These are phyloP conservation scores for Mycalesis mineus DNA, from an alignment of 2,888 invertebrate species.

Conservation along the genomic window DNA sequence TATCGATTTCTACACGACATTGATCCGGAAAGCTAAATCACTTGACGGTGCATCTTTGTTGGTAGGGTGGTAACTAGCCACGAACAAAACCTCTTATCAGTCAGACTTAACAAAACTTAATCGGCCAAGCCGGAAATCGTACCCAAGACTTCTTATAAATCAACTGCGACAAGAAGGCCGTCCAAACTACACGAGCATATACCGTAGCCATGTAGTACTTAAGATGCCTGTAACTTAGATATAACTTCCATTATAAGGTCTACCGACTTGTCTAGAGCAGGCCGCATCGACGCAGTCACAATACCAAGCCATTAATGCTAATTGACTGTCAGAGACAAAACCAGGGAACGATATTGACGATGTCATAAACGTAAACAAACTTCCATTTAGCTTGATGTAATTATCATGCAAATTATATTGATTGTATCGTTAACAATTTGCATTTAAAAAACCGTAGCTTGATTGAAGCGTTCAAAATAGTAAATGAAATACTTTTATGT, in stretches of 20 bases:
- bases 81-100: too few relatives aligned
- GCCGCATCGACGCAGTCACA: conserved; percentile 1
- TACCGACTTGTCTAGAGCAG: not conserved
- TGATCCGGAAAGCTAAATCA: too few relatives aligned
- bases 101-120: too few relatives aligned
- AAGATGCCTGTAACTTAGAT: not conserved
- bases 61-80: too few relatives aligned
- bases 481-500: not conserved
- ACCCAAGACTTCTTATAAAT: too few relatives aligned
- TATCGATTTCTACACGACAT: too few relatives aligned
- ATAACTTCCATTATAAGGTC: not conserved
- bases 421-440: not conserved
- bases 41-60: too few relatives aligned
- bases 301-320: conserved; percentile 15
- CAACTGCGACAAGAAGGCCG: too few relatives aligned
- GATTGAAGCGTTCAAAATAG: not conserved
- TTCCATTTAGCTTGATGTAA: conserved; percentile 9
- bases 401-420: conserved; percentile 3
- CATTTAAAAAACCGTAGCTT: not conserved
- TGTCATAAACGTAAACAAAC: conserved; percentile 10
- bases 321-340: conserved; percentile 21
- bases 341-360: conserved; percentile 14
- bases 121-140: too few relatives aligned
- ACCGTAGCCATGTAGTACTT: too few relatives aligned
- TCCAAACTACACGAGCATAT: too few relatives aligned